Conservation (phyloP, 2,888 invertebrate genomes). For the Diaperis boleti region DNA sequence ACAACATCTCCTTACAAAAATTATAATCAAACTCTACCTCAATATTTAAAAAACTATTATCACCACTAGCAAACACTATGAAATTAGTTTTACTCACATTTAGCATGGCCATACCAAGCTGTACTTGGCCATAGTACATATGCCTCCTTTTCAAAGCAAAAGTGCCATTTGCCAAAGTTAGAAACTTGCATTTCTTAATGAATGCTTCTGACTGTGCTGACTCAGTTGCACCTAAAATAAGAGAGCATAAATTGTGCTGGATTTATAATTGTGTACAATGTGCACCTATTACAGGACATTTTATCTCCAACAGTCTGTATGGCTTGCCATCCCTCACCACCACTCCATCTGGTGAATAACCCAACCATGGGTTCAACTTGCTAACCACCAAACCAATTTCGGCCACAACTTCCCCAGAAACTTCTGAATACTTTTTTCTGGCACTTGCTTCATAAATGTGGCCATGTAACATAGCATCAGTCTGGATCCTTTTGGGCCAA, state of each 20-base stretch:
- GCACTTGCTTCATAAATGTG: not conserved
- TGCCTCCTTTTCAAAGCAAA: slow-evolving; percentile 40
- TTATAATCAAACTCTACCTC: not conserved
- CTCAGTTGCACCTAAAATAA: not conserved
- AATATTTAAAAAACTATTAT: not conserved
- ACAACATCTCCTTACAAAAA: not conserved
- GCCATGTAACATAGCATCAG: not conserved
- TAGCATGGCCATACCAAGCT: slow-evolving; percentile 45
- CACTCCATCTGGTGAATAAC: slow-evolving; percentile 49
- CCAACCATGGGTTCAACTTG: slow-evolving; percentile 48
- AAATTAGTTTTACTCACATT: too few species aligned
- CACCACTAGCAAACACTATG: not conserved
- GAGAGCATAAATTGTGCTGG: not conserved
- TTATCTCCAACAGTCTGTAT: slow-evolving; percentile 48
- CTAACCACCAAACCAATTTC: slow-evolving; percentile 16
- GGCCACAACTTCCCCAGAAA: not conserved
- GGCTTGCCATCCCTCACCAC: slow-evolving; percentile 45
- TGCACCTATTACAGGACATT: slow-evolving; percentile 49
- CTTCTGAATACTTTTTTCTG: too few species aligned
- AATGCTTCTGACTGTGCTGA: too few species aligned
- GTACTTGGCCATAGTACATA: slow-evolving; percentile 44
- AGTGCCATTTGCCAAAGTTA: not conserved
- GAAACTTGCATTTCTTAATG: too few species aligned
- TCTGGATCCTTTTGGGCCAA: too few species aligned
- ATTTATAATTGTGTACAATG: too few species aligned